Conservation (phyloP, 2,797 vertebrate genomes). For the Alcedo atthis region DNA sequence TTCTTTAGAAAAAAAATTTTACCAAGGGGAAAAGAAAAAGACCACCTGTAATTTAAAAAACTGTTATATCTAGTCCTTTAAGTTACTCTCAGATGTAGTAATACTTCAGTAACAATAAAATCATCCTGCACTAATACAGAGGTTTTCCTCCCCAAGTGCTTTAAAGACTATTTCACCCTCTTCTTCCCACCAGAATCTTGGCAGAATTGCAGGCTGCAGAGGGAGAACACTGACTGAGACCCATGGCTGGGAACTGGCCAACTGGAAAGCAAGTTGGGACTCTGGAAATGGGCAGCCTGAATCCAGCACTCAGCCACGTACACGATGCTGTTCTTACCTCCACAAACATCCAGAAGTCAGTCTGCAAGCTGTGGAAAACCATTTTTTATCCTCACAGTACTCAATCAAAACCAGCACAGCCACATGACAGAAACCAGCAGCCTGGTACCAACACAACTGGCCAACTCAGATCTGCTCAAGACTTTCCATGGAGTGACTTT, state of each 20-base stretch:
- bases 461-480: not conserved
- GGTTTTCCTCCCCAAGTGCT: not conserved
- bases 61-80: not conserved
- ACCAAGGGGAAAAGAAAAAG: not conserved
- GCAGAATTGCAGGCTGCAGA: not conserved
- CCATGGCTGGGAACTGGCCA: not conserved
- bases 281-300: not conserved
- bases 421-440: not conserved
- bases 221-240: not conserved
- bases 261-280: not conserved
- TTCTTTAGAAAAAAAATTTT: not conserved
- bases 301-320: not conserved
- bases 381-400: not conserved
- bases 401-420: fast-evolving
- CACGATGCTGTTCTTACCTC: not conserved
- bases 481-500: not conserved
- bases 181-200: not conserved
- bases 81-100: not conserved
- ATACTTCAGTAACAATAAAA: not conserved
- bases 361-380: not conserved
- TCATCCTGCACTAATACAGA: not conserved
- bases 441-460: not conserved
- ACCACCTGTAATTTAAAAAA: not conserved
- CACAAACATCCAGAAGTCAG: not conserved
- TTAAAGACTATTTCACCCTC: not conserved